These are phyloP conservation scores for Acanthurus lineatus DNA, from an alignment of 2,797 vertebrate genomes.

Conservation along the genomic window DNA sequence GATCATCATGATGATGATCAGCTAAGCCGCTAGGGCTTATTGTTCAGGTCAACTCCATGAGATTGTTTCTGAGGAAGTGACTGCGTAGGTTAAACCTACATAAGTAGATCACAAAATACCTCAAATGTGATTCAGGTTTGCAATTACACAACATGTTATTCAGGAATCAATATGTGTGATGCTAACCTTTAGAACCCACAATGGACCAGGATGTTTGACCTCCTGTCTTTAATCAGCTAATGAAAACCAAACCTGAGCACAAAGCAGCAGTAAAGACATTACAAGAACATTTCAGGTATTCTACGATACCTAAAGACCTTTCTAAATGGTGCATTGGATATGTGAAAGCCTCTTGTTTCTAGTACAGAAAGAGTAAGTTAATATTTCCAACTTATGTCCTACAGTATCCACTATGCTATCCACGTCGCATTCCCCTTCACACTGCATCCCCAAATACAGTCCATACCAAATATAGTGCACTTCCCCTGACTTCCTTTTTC, in stretches of 20 bases:
- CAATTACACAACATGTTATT: conserved; percentile 20
- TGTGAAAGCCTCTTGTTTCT: not conserved
- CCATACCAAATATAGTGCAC: conserved; percentile 46
- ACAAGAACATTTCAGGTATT: conserved; percentile 11
- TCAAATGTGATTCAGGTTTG: conserved; percentile 17
- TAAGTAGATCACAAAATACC: not conserved
- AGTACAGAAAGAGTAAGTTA: not conserved
- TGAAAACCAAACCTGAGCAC: conserved; percentile 12
- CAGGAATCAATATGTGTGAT: conserved; percentile 37
- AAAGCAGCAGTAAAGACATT: not conserved
- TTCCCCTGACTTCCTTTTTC: conserved; percentile 66
- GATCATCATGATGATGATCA: not conserved
- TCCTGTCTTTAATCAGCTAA: conserved; percentile 13
- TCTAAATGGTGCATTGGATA: not conserved
- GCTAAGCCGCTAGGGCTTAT: not conserved
- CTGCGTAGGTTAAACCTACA: conserved; percentile 11
- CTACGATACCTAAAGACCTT: not conserved
- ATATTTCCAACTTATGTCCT: not conserved
- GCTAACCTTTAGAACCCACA: conserved; percentile 16
- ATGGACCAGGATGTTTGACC: not conserved
- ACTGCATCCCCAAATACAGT: conserved; percentile 23
- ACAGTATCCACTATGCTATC: not conserved
- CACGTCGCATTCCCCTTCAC: not conserved
- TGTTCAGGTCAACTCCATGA: not conserved
- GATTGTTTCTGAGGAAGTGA: conserved; percentile 8